Evolutionary conservation across 1,140 invertebrate species (phyloP), one percentile per base, ranked within the genome.

Genomic region (Bilobella aurantiaca): DNA sequence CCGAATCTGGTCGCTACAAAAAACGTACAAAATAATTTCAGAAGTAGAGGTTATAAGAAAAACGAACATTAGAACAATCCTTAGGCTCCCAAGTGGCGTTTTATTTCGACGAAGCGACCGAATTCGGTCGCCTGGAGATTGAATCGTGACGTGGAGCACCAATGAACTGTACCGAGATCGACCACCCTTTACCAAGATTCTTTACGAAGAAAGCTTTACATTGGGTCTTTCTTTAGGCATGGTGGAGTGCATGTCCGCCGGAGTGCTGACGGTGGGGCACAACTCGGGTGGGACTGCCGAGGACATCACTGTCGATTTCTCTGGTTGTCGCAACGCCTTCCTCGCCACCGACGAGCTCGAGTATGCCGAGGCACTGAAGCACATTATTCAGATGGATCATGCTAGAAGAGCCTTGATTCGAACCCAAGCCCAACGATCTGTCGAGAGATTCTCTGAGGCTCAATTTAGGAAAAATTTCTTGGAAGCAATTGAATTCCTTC

Each of bases 241-340:
- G 23, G 96, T 99, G 0, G 97, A 99, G 78, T 88, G 87, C 71
- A 95, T 99, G 93, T 96, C 97, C 37, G 93, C 94, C 58, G 97
- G 96, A 2, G 81, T 96, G n/a, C 85, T 99, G 25, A 91, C 91
- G 77, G 81, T 99, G 14, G 94, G 96, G 29, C 91, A 98, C 77
- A 82, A 87, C 68, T 98, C 96, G 21, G 96, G 94, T 25, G 96
- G 96, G 1, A 96, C 96, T 2, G 82, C 86, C 73, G 80, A 90
- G 73, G 96, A 99, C 77, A 98, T 99, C 69, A 58, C 99, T 53
- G 86, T 88, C 75, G 87, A 87, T 14, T 73, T 59, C 53, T 79
- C 83, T 68, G 82, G 83, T 12, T 84, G 84, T 64, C 82, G 86
- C 69, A 88, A 84, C 75, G 89, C 93, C 65, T 95, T 87, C 78